phyloP scores from a whole-genome alignment of 2,113 vertebrate species.

The Mastomys coucha region DNA sequence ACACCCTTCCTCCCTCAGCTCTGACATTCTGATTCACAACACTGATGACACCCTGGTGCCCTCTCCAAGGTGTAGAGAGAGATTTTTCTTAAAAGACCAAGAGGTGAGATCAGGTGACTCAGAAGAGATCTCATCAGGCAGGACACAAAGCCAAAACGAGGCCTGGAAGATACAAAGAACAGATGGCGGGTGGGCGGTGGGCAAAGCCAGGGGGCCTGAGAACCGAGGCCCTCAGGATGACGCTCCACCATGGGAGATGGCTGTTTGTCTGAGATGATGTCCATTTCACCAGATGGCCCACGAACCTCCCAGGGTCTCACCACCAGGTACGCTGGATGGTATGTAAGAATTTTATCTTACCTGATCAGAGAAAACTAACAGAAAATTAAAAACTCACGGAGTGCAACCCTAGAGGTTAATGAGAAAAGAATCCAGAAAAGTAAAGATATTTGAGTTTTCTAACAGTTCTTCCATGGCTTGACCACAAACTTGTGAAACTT shows the following conservation, averaged over 20 bases:
- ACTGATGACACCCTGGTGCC: neutral
- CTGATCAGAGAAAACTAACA: slow-evolving; percentile 44
- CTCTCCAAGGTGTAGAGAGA: slow-evolving; percentile 22
- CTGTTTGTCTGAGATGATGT: slow-evolving; percentile 36
- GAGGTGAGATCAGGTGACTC: slow-evolving; percentile 61
- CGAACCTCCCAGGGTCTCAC: slow-evolving; percentile 6
- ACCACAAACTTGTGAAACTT: slow-evolving; percentile 11
- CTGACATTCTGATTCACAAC: slow-evolving; percentile 38
- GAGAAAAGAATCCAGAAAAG: neutral
- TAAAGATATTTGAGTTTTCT: slow-evolving; percentile 38
- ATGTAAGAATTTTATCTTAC: slow-evolving; percentile 29
- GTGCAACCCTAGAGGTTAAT: neutral
- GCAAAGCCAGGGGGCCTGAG: slow-evolving; percentile 34
- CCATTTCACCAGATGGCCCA: slow-evolving; percentile 76
- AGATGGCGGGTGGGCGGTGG: slow-evolving; percentile 68
- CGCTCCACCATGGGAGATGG: slow-evolving; percentile 55
- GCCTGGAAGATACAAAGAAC: neutral
- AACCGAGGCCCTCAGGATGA: neutral
- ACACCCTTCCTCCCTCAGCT: neutral
- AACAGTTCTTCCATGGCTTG: slow-evolving; percentile 15
- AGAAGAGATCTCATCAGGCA: slow-evolving; percentile 22
- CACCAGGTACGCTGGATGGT: slow-evolving; percentile 39
- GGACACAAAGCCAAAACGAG: slow-evolving; percentile 60
- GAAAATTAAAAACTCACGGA: neutral
- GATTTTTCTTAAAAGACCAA: slow-evolving; percentile 10